phyloP scores from a whole-genome alignment of 2,888 invertebrate genomes.

The Troides helena region DNA sequence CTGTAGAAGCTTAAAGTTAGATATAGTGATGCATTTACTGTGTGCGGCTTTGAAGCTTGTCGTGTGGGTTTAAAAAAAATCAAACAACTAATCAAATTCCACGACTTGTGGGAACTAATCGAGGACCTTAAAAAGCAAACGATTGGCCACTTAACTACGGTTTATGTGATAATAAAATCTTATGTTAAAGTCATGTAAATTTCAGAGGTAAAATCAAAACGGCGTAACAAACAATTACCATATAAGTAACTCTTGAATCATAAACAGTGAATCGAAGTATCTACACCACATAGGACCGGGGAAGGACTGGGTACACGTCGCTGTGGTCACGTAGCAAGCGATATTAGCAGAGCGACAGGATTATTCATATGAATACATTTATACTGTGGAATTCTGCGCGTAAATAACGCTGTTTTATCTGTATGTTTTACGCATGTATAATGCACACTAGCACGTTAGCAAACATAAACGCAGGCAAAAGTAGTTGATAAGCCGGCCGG shows the following conservation, averaged over 20 bases:
- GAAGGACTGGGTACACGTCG: slow-evolving; percentile 7
- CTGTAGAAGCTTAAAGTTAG: too few species aligned
- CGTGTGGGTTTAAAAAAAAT: too few species aligned
- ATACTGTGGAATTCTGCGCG: slow-evolving; percentile 18
- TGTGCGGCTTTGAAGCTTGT: too few species aligned
- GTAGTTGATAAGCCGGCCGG: slow-evolving; percentile 51
- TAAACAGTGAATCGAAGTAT: slow-evolving; percentile 1
- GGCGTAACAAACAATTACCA: slow-evolving; percentile 12
- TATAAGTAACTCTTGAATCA: slow-evolving; percentile 16
- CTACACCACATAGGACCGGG: neutral
- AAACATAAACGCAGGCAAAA: slow-evolving; percentile 42
- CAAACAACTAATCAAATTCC: too few species aligned
- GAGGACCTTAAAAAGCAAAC: too few species aligned
- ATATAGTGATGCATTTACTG: too few species aligned
- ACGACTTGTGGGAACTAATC: too few species aligned
- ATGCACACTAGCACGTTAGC: slow-evolving; percentile 45
- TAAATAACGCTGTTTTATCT: slow-evolving; percentile 30
- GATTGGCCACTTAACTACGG: neutral
- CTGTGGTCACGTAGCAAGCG: slow-evolving; percentile 20
- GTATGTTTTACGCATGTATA: slow-evolving; percentile 1
- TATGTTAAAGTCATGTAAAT: neutral
- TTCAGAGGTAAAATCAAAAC: slow-evolving; percentile 2
- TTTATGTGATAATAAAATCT: neutral
- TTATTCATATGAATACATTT: slow-evolving; percentile 27
- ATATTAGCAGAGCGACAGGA: slow-evolving; percentile 15